A percentile compares a stretch with the other conserved stretches of the same genome.
Conservation (phyloP, 1,140 invertebrate species). For the Ceratosolen fusciceps region DNA sequence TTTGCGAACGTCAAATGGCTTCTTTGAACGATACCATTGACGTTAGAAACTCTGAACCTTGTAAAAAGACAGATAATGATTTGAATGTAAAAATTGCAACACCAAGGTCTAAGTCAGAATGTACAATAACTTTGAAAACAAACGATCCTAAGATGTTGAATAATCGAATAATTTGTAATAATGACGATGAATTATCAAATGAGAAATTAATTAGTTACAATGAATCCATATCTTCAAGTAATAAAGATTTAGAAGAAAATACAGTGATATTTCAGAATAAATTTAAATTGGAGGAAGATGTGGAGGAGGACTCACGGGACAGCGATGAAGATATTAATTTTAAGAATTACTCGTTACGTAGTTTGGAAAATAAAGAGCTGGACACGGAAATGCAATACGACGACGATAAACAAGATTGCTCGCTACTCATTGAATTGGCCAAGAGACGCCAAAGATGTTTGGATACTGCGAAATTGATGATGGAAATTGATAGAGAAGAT, state of each 20-base stretch:
- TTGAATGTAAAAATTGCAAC: constrained; percentile 9
- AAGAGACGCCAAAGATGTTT: constrained; percentile 58
- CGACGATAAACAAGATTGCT: constrained; percentile 51
- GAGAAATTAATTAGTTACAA: background rate
- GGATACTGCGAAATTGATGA: constrained; percentile 57
- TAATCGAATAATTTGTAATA: constrained; percentile 7
- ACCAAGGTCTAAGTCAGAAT: constrained; percentile 36
- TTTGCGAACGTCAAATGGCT: constrained; percentile 56
- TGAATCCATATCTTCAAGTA: background rate
- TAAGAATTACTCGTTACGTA: background rate
- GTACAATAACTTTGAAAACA: constrained; percentile 5
- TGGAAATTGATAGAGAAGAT: constrained; percentile 55
- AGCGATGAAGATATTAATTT: constrained; percentile 22
- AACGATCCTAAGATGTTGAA: background rate
- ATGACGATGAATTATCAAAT: constrained; percentile 7
- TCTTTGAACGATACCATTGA: constrained; percentile 48
- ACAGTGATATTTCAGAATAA: background rate
- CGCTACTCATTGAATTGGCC: constrained; percentile 55
- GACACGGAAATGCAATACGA: background rate
- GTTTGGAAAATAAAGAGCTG: background rate
- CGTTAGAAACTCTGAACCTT: constrained; percentile 42
- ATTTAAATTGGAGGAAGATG: background rate
- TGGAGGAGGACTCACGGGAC: background rate
- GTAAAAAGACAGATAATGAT: constrained; percentile 33
- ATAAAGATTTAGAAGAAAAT: background rate